A percentile compares a stretch with the other conserved stretches of the same genome.
Conservation (phyloP, 2,113 vertebrate genomes). For the Xiphophorus couchianus region DNA sequence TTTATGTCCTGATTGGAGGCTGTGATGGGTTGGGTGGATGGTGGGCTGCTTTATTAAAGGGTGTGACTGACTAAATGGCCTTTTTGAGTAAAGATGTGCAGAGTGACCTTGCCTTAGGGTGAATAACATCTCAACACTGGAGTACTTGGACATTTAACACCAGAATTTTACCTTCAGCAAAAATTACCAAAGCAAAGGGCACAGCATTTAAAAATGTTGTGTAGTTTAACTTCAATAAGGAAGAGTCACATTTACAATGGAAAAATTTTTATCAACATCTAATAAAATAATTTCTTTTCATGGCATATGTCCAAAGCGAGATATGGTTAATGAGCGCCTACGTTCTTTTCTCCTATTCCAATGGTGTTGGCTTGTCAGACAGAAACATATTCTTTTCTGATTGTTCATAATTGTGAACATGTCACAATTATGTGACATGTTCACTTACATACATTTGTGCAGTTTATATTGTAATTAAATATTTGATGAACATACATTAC, state of each 20-base stretch:
- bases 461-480: background rate
- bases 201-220: background rate
- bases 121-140: conserved; percentile 39
- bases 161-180: background rate
- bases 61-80: conserved; percentile 65
- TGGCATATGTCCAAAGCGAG: background rate
- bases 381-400: background rate
- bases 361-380: background rate
- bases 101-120: conserved; percentile 49
- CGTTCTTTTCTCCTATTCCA: background rate
- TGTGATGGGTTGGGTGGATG: conserved; percentile 48
- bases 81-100: conserved; percentile 43
- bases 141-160: conserved; percentile 29
- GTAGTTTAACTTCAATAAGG: background rate
- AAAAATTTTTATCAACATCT: background rate
- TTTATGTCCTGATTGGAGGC: conserved; percentile 62
- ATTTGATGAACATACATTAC: too few species aligned
- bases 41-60: conserved; percentile 70
- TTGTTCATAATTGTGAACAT: background rate
- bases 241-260: background rate
- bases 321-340: background rate
- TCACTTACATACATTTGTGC: background rate
- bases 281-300: background rate
- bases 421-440: conserved; percentile 11
- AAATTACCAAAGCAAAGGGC: background rate